Evolutionary conservation across 2,888 invertebrate genomes (phyloP), one percentile per base, ranked within the genome.

Genomic region (Ennomos erosarius): DNA sequence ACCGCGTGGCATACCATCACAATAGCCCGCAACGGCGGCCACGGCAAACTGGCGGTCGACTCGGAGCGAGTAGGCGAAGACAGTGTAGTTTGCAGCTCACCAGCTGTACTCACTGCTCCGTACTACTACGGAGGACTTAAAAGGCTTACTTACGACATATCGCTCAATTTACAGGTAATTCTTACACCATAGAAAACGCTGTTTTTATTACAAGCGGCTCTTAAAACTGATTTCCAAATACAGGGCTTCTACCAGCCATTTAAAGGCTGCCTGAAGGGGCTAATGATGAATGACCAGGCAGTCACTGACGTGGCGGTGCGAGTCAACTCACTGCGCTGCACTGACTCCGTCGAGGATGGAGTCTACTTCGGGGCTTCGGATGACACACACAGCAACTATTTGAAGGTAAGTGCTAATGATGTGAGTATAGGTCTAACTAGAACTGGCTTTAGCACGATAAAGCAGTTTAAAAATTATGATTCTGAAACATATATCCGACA

Each of bases 121-220:
- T 95, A 95, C 76, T 98, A 95, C 82, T 93, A 98, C 50, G 98
- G 99, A 16, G 98, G 98, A 0, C 82, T 98, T n/a, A 64, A 76
- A 37, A 76, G 85, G 34, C 53, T 84, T 35, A 87, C 93, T 10
- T 90, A 93, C 1, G 82, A 59, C 1, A 73, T 80, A 8, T 68
- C 64, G 0, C 52, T 55, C 5, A 82, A 87, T 39, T 71, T 89
- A 1, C 69, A 74, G 68, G 90, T 90, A 59, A 68, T 3, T 3
- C 26, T 26, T 26, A 4, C 26, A 0, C 26, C 26, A 26, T 26
- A 26, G 26, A 26, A 26, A 26, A 26, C 26, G 16, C 1, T 16
- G 1, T 16, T 16, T 16, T 2, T 3, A 3, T 16, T 26, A 26
- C 6, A 3, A 5, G 26, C 26, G 26, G 26, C 74, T 67, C 10